A percentile compares a stretch with the other conserved stretches of the same genome.
phyloP scores from a whole-genome alignment of 2,113 vertebrate genomes.

The Bettongia penicillata region DNA sequence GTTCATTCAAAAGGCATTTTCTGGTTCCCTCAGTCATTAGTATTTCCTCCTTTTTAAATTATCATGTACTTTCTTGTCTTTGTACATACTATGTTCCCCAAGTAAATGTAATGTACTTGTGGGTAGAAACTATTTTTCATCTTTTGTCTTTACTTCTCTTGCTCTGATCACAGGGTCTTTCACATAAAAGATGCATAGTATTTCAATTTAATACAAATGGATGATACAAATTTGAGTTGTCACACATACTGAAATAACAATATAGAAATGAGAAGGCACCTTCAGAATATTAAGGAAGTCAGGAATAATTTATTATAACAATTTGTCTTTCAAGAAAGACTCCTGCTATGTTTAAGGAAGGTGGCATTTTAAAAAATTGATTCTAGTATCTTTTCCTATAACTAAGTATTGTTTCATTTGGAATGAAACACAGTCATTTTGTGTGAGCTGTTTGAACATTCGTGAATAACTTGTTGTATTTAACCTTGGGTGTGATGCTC shows the following conservation, averaged over 20 bases:
- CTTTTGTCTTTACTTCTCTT: not conserved
- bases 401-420: not conserved
- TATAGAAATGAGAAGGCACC: not conserved
- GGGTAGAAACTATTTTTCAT: not conserved
- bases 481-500: not conserved
- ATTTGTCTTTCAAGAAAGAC: conserved; percentile 28
- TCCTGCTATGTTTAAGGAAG: conserved; percentile 5
- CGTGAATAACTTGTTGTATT: conserved; percentile 8
- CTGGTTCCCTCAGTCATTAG: not conserved
- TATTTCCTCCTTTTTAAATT: not conserved
- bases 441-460: not conserved
- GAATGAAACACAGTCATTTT: conserved; percentile 24
- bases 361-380: conserved; percentile 25
- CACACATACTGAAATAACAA: not conserved
- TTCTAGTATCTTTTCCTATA: not conserved
- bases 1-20: not conserved
- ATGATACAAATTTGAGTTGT: not conserved
- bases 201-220: not conserved
- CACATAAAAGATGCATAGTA: not conserved
- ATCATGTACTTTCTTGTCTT: not conserved
- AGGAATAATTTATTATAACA: conserved; percentile 8
- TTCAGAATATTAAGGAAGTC: not conserved
- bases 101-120: not conserved
- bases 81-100: not conserved
- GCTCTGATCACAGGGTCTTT: not conserved